A percentile compares a stretch with the other conserved stretches of the same genome.
Evolutionary conservation across 2,113 vertebrate genomes (phyloP).

Genomic region (Gobiocypris rarus): DNA sequence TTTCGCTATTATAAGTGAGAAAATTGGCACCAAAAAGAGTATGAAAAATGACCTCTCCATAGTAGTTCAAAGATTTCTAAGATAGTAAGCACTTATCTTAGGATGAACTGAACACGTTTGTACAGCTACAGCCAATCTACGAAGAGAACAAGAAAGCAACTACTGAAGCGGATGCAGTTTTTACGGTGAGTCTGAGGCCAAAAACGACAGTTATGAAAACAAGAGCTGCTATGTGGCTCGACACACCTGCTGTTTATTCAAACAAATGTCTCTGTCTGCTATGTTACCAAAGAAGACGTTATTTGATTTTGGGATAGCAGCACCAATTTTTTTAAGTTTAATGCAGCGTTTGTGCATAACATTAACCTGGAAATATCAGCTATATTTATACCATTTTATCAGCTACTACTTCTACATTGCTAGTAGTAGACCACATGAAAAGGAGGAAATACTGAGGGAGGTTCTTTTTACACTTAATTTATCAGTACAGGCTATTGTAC

Average conservation of each 20-base stretch:
- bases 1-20: too few species aligned
- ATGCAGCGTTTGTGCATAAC: background rate
- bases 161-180: constrained; percentile 29
- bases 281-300: background rate
- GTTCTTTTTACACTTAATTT: too few species aligned
- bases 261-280: background rate
- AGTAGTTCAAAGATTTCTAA: background rate
- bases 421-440: background rate
- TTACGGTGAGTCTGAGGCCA: constrained; percentile 26
- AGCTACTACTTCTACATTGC: background rate
- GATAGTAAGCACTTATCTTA: constrained; percentile 5
- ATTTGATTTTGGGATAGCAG: background rate
- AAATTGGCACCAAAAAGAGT: background rate
- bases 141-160: constrained; percentile 27
- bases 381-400: background rate
- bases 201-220: background rate
- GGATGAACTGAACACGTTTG: background rate
- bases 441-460: too few species aligned
- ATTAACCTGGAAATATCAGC: background rate
- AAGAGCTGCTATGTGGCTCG: background rate
- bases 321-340: too few species aligned
- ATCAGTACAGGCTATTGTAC: background rate
- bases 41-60: background rate
- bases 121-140: constrained; percentile 25
- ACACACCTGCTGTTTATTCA: background rate